Evolutionary conservation across 2,113 vertebrate genomes (phyloP), one percentile per base, ranked within the genome.

Genomic region (Pterocles orientalis): DNA sequence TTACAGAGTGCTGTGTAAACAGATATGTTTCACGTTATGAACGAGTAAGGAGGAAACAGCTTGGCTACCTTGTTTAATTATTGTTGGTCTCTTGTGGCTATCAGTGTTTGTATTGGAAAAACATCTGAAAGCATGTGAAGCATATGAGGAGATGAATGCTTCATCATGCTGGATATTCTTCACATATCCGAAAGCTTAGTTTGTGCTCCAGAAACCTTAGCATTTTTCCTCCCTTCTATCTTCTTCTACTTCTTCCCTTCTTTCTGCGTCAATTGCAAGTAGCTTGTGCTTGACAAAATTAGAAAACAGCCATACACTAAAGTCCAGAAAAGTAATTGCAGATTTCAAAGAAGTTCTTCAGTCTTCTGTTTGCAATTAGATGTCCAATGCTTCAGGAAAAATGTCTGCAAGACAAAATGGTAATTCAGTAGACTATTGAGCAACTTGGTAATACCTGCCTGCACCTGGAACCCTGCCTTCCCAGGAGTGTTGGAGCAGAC

Each of bases 261-360:
- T 61, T 90, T 88, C 50, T 86, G 5, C 73, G 45, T 28, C 7
- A 12, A 39, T 19, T 72, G 14, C 20, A 65, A 85, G n/a, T 9
- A 76, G 24, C 2, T 21, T 61, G 17, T 47, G 3, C 41, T 61
- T 77, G 58, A n/a, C n/a, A 65, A 82, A 53, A 76, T 36, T 39
- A n/a, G 62, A 70, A 85, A 45, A 47, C 9, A 75, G 14, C 8
- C 10, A 16, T 20, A 45, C 3, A 7, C 7, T 34, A 47, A 2
- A 20, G 33, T 71, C 25, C 56, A 81, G 41, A 56, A 64, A 60
- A 76, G 29, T 45, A 79, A 71, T 45, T 79, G 6, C 23, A 78
- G 33, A 61, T 41, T 82, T 82, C 69, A 86, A 88, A 85, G 34
- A 62, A 61, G 3, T 88, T 69, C 21, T 95, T 76, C 39, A 65